Evolutionary conservation across 2,113 vertebrate genomes (phyloP).

Genomic region (Jaculus jaculus): DNA sequence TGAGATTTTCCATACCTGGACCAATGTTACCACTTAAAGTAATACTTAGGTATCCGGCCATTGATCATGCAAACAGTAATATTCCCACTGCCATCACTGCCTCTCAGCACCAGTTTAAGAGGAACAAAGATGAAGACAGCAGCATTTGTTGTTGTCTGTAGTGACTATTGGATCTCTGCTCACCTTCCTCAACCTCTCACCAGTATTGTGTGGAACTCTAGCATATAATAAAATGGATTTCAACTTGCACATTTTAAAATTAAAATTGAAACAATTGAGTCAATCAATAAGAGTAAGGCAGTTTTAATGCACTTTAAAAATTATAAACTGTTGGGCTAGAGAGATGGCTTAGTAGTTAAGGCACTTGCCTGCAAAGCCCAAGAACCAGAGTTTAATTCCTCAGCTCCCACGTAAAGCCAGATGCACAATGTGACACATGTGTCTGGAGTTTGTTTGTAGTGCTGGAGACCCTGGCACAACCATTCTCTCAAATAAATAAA

Average conservation of each 20-base stretch:
- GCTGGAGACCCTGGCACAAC: too few species aligned
- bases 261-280: constrained; percentile 37
- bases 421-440: too few species aligned
- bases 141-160: neutral
- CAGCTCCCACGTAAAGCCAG: too few species aligned
- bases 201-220: neutral
- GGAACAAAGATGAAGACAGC: neutral
- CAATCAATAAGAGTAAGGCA: neutral
- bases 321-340: too few species aligned
- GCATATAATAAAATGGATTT: constrained; percentile 3
- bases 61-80: neutral
- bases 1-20: constrained; percentile 24
- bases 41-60: constrained; percentile 2
- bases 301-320: neutral
- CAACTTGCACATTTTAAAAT: constrained; percentile 34
- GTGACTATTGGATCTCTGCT: neutral
- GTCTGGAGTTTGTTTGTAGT: too few species aligned
- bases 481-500: too few species aligned
- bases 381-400: too few species aligned
- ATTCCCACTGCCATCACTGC: neutral
- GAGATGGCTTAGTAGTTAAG: too few species aligned
- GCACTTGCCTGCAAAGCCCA: too few species aligned
- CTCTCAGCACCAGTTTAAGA: neutral
- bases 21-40: constrained; percentile 14
- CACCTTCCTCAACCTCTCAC: neutral